Evolutionary conservation across 1,140 invertebrate species (phyloP).

Genomic region (Probaryconus sp.): DNA sequence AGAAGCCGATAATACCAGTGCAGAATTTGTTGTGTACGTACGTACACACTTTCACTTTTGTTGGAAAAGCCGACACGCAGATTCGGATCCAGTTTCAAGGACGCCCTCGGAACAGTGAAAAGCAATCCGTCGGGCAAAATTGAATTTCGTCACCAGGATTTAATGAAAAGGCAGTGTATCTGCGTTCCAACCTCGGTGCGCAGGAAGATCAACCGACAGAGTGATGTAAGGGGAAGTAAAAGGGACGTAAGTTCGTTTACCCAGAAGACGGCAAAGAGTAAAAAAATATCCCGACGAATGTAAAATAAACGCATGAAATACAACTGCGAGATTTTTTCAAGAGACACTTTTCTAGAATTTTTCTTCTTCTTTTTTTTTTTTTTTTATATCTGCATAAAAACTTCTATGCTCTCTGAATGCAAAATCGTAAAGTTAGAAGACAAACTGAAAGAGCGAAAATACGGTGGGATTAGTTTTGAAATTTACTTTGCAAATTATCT

Average conservation of each 20-base stretch:
- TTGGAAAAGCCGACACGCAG: constrained; percentile 55
- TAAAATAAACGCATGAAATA: constrained; percentile 38
- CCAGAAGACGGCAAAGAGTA: constrained; percentile 19
- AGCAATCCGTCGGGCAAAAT: constrained; percentile 76
- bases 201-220: constrained; percentile 68
- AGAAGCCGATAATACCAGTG: constrained; percentile 50
- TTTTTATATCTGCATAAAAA: not conserved
- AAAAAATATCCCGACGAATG: constrained; percentile 6
- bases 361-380: too few species aligned
- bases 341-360: too few species aligned
- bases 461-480: too few species aligned
- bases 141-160: constrained; percentile 73
- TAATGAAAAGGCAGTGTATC: constrained; percentile 71
- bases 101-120: constrained; percentile 70
- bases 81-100: constrained; percentile 71
- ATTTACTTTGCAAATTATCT: too few species aligned
- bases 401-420: not conserved
- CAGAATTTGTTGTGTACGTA: constrained; percentile 47
- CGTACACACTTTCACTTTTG: constrained; percentile 52
- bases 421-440: too few species aligned
- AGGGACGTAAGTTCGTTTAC: constrained; percentile 54
- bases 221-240: constrained; percentile 57
- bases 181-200: constrained; percentile 44
- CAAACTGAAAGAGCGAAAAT: too few species aligned
- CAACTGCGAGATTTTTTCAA: constrained; percentile 15